Evolutionary conservation across 2,113 vertebrate genomes (phyloP).

Genomic region (Centrocercus urophasianus): DNA sequence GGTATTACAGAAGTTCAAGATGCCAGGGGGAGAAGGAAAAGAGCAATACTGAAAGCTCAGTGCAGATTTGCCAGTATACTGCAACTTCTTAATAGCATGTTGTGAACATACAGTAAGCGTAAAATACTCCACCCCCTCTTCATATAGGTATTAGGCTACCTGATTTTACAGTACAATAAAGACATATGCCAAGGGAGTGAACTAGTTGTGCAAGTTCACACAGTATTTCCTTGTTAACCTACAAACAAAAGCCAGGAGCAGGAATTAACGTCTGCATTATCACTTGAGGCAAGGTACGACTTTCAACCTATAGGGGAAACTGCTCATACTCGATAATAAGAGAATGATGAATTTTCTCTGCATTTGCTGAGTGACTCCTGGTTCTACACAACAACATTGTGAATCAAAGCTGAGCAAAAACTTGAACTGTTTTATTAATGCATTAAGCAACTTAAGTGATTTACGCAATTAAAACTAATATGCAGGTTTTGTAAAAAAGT

Average conservation of each 20-base stretch:
- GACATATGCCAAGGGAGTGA: neutral
- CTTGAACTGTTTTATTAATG: neutral
- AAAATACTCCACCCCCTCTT: neutral
- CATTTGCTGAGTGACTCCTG: neutral
- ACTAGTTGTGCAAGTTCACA: neutral
- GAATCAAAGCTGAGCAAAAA: neutral
- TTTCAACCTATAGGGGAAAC: neutral
- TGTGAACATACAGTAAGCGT: accelerated
- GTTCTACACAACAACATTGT: neutral
- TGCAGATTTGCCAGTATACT: neutral
- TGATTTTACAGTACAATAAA: neutral
- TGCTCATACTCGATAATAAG: neutral
- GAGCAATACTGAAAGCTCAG: neutral
- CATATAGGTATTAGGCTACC: neutral
- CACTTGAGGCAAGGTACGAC: neutral
- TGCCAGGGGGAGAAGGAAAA: neutral
- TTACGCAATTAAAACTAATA: neutral
- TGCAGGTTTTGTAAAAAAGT: neutral
- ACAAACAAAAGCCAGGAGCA: neutral
- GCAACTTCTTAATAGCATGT: neutral
- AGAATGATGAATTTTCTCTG: neutral
- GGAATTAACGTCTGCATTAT: neutral
- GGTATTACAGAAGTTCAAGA: neutral
- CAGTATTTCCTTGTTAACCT: neutral
- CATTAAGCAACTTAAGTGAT: neutral